Evolutionary conservation across 2,888 invertebrate genomes (phyloP), one percentile per base, ranked within the genome.

Genomic region (Melieria picta): DNA sequence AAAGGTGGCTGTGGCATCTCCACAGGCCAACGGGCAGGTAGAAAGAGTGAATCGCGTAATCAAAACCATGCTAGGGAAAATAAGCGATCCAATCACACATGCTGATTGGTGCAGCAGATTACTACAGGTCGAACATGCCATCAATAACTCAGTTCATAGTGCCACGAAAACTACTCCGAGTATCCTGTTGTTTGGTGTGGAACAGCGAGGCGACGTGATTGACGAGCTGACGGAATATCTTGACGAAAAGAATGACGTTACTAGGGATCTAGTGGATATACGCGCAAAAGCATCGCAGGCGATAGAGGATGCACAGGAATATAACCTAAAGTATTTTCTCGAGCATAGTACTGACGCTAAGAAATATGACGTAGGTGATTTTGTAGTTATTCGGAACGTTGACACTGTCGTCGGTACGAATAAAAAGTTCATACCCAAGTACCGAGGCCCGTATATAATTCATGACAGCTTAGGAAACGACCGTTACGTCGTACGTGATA

Each of bases 21-120:
- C 72, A 9, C 71, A 73, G 6, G 72, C 71, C 13, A 71, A 71
- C 42, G 72, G 68, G 5, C 16, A 16, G 16, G 16, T 16, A 16
- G 16, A 16, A 16, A 16, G 16, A 16, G 16, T 16, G 16, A 16
- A 16, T 16, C 16, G 16, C 0, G 16, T 16, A 16, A 16, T 16
- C 16, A 16, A 16, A 16, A 16, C 16, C 16, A 16, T 16, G 16
- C 16, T 16, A 16, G 16, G 16, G 16, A 16, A 16, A 16, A 16
- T 16, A 16, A 16, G 16, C 16, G 16, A 16, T 16, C 16, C 16
- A 16, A 16, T 16, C 16, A 16, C 16, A 16, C 16, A 16, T 16
- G 16, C 16, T 16, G 16, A 16, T 16, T 16, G 16, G 16, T 16
- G 16, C 16, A 16, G 16, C 16, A 16, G 16, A 16, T 16, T 16